A percentile compares a stretch with the other conserved stretches of the same genome.
Evolutionary conservation across 1,140 invertebrate genomes (phyloP).

Genomic region (Atta texana): DNA sequence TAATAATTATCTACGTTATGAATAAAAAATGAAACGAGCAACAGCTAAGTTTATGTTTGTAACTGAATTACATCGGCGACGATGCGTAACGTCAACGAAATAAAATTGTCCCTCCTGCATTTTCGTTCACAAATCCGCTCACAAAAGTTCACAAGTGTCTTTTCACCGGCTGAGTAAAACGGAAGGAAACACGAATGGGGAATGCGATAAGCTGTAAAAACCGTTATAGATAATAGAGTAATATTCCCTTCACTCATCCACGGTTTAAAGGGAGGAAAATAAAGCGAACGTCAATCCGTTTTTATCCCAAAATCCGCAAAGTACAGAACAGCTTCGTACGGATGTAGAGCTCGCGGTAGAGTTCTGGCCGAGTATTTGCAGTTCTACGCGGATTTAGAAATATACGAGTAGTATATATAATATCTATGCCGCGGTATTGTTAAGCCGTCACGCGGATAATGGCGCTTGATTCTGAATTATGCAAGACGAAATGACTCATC

Average conservation of each 20-base stretch:
- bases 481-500: conserved; percentile 20
- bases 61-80: background rate
- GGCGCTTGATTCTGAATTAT: conserved; percentile 43
- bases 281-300: conserved; percentile 50
- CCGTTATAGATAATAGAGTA: conserved; percentile 57
- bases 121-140: background rate
- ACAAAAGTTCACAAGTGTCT: conserved; percentile 31
- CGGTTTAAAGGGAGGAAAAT: conserved; percentile 45
- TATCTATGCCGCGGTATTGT: conserved; percentile 43
- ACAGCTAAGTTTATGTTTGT: background rate
- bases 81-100: background rate
- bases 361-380: conserved; percentile 22
- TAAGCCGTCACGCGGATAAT: conserved; percentile 42
- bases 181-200: conserved; percentile 16
- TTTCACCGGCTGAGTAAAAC: background rate
- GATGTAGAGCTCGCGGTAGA: conserved; percentile 1
- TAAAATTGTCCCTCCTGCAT: background rate
- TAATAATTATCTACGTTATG: background rate
- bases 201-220: conserved; percentile 55
- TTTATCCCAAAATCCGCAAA: conserved; percentile 53
- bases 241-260: conserved; percentile 28
- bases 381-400: conserved; percentile 38
- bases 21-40: background rate
- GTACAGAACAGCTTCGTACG: conserved; percentile 16
- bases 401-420: background rate